Evolutionary conservation across 2,797 vertebrate species (phyloP), one percentile per base, ranked within the genome.

Genomic region (Orientallactaga sibirica): DNA sequence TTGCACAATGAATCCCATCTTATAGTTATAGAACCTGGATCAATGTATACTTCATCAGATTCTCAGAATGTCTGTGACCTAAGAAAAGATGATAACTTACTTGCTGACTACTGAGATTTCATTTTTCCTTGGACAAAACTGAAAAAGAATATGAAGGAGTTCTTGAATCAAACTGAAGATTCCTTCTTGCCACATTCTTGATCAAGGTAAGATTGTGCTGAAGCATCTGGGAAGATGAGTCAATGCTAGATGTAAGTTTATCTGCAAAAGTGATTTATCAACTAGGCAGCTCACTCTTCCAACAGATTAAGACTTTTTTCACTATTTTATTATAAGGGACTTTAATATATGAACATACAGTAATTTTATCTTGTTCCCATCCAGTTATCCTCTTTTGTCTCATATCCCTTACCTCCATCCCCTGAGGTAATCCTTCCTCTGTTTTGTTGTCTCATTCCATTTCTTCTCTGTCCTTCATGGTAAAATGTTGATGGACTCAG

Each of bases 51-150:
- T 91, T 93, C 37, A 48, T 68, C 24, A 92, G 27, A 90, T 76
- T 79, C 24, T 92, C 83, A 93, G 87, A 85, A 91, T 4, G 3
- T 84, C 5, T 95, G 18, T 90, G 62, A 93, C 29, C 70, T 78
- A 86, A 68, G n/a, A 64, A 92, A 91, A 70, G 29, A 18, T 48
- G 66, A 85, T 66, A 33, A 74, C 52, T 66, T 61, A 67, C 70
- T 75, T 79, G 22, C 9, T 55, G 74, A 37, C 82, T 76, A 43
- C 33, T 55, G 27, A 86, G 3, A 81, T 93, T 92, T n/a, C 11
- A 88, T 79, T 81, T 16, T 37, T 90, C 29, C 24, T 92, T 88
- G 37, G 64, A 93, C 93, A 33, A 92, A 93, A 68, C 11, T 94
- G 70, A 48, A 48, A 67, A 20, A 88, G 67, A 88, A 43, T 33